phyloP scores from a whole-genome alignment of 2,888 invertebrate genomes.

The Diarsia mendica region DNA sequence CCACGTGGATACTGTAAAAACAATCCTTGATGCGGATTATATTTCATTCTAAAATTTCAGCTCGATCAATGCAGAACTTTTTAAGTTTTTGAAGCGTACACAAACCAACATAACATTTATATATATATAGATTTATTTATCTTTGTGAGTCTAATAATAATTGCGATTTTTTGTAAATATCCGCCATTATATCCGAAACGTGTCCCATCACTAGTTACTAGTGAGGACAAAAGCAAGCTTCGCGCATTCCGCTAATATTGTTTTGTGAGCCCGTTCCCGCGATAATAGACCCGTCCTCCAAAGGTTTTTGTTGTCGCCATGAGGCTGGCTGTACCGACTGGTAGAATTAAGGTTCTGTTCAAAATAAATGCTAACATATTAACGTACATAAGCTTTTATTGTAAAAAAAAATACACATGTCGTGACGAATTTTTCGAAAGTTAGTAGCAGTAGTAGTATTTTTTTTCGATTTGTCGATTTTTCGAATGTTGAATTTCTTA shows the following conservation, averaged over 20 bases:
- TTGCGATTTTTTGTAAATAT: not conserved
- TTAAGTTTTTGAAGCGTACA: too few relatives aligned
- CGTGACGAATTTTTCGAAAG: too few relatives aligned
- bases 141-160: not conserved
- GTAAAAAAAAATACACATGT: too few relatives aligned
- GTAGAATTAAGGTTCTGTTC: not conserved
- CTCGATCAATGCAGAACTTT: too few relatives aligned
- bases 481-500: too few relatives aligned
- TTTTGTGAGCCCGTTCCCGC: constrained; percentile 44
- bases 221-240: constrained; percentile 45
- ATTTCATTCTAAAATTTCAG: too few relatives aligned
- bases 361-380: not conserved
- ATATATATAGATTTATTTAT: too few relatives aligned
- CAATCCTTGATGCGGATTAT: too few relatives aligned
- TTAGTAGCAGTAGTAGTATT: too few relatives aligned
- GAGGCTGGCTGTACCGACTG: not conserved
- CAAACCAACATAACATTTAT: too few relatives aligned
- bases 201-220: constrained; percentile 35
- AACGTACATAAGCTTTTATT: not conserved
- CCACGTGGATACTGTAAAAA: too few relatives aligned
- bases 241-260: constrained; percentile 48
- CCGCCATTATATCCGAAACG: not conserved
- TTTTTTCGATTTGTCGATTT: too few relatives aligned
- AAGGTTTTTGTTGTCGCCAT: constrained; percentile 39
- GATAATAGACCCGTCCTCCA: constrained; percentile 38